Evolutionary conservation across 2,888 invertebrate genomes (phyloP).

Genomic region (Tetrapedia diversipes): DNA sequence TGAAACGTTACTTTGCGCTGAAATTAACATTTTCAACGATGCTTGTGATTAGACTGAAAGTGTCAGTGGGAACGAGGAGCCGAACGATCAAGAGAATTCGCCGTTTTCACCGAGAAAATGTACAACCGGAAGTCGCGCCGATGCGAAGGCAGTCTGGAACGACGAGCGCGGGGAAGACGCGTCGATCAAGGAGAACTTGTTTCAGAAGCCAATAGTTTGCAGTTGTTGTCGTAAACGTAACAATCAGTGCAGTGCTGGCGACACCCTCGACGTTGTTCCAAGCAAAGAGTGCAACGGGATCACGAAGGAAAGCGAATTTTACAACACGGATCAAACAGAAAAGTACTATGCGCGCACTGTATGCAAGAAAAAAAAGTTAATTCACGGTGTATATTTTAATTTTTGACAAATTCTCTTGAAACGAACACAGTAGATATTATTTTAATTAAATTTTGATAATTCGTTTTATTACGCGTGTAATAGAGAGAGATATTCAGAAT

Average conservation of each 20-base stretch:
- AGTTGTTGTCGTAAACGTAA: constrained; percentile 59
- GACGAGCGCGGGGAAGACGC: constrained; percentile 46
- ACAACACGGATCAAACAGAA: constrained; percentile 27
- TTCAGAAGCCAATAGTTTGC: constrained; percentile 56
- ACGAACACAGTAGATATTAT: neutral
- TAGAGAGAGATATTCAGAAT: neutral
- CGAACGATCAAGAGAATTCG: constrained; percentile 42
- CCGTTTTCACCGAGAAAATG: constrained; percentile 33
- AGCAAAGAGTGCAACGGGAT: constrained; percentile 45
- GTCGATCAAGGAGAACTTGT: constrained; percentile 43
- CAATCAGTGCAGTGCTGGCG: constrained; percentile 60
- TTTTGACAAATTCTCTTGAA: neutral
- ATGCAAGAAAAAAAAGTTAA: neutral
- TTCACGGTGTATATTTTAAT: neutral
- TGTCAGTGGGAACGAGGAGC: constrained; percentile 33
- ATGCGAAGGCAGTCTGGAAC: constrained; percentile 24
- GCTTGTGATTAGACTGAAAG: constrained; percentile 40
- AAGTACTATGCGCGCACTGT: constrained; percentile 13
- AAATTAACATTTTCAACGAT: neutral
- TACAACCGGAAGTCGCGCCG: constrained; percentile 26
- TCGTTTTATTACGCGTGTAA: neutral
- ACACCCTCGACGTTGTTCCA: constrained; percentile 49
- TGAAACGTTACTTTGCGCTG: neutral
- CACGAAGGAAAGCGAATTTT: constrained; percentile 23
- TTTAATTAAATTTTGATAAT: neutral